phyloP scores from a whole-genome alignment of 2,113 vertebrate species.

The Peromyscus maniculatus region DNA sequence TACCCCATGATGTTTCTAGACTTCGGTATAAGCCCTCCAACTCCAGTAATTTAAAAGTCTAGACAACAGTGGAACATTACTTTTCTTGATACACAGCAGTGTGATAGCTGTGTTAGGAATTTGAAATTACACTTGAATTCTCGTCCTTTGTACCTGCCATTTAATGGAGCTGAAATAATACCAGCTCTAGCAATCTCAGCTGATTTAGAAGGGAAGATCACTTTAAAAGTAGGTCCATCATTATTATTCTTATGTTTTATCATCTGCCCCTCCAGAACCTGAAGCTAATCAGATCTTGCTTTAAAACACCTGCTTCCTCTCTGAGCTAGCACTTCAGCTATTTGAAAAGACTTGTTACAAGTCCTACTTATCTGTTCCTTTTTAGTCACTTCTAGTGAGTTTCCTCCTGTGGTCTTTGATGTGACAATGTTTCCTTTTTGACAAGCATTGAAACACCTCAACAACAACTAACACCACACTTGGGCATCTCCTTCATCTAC shows the following conservation, averaged over 20 bases:
- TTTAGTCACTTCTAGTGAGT: constrained; percentile 15
- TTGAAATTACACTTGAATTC: constrained; percentile 44
- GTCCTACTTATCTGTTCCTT: constrained; percentile 25
- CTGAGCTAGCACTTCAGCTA: not conserved
- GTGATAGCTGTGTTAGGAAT: constrained; percentile 20
- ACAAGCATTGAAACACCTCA: constrained; percentile 76
- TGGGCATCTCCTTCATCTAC: constrained; percentile 69
- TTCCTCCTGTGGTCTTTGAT: constrained; percentile 74
- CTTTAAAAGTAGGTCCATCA: constrained; percentile 59
- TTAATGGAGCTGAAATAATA: constrained; percentile 47
- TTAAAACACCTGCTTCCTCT: constrained; percentile 66
- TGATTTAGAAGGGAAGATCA: not conserved
- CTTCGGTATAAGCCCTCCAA: not conserved
- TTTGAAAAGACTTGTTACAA: constrained; percentile 70
- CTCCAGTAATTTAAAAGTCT: not conserved
- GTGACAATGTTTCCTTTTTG: constrained; percentile 79
- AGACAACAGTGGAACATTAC: not conserved
- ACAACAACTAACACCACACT: constrained; percentile 2
- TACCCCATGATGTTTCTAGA: constrained; percentile 29
- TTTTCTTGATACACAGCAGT: constrained; percentile 28
- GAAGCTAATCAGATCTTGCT: constrained; percentile 67
- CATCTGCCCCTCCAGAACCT: constrained; percentile 64
- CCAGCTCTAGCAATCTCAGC: constrained; percentile 39
- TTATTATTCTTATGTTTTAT: constrained; percentile 69
- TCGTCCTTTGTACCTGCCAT: not conserved